Percentiles rank a stretch among this genome's conserved stretches.
Conservation (phyloP, 2,113 vertebrate genomes). For the Orthonyx spaldingii region DNA sequence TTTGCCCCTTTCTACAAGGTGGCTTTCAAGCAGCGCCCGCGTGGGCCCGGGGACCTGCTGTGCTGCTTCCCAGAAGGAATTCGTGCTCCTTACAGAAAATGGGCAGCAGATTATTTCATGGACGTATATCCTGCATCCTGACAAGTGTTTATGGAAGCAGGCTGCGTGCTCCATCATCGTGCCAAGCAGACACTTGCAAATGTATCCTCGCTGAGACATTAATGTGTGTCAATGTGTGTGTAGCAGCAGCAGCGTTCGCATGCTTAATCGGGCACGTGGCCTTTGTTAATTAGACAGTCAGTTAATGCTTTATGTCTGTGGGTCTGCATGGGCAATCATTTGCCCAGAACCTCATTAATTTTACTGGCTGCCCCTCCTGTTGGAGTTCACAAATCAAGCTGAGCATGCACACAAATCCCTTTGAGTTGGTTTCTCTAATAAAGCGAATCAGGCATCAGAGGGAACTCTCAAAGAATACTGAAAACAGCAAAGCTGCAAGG, state of each 20-base stretch:
- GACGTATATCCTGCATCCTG: not conserved
- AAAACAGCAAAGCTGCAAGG: not conserved
- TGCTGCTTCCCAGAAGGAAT: conserved; percentile 43
- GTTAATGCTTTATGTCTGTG: conserved; percentile 60
- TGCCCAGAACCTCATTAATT: conserved; percentile 67
- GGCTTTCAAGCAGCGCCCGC: not conserved
- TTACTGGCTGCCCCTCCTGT: conserved; percentile 62
- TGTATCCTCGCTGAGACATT: conserved; percentile 23
- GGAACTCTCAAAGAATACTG: conserved; percentile 29
- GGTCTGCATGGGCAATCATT: conserved; percentile 57
- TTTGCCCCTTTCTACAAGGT: not conserved
- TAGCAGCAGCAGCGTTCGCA: conserved; percentile 19
- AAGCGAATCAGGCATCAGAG: conserved; percentile 41
- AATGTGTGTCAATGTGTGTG: conserved; percentile 23
- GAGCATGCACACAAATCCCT: conserved; percentile 60
- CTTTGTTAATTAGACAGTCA: conserved; percentile 63
- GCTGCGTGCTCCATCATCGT: not conserved
- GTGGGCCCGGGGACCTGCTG: not conserved
- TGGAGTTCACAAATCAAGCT: conserved; percentile 65
- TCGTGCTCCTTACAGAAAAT: not conserved
- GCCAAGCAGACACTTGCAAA: conserved; percentile 46
- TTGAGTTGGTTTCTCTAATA: conserved; percentile 55
- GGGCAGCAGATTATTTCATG: not conserved
- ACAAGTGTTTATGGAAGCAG: conserved; percentile 29
- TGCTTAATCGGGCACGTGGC: conserved; percentile 58